Evolutionary conservation across 2,797 vertebrate species (phyloP), one percentile per base, ranked within the genome.

Genomic region (Nothura maculosa): DNA sequence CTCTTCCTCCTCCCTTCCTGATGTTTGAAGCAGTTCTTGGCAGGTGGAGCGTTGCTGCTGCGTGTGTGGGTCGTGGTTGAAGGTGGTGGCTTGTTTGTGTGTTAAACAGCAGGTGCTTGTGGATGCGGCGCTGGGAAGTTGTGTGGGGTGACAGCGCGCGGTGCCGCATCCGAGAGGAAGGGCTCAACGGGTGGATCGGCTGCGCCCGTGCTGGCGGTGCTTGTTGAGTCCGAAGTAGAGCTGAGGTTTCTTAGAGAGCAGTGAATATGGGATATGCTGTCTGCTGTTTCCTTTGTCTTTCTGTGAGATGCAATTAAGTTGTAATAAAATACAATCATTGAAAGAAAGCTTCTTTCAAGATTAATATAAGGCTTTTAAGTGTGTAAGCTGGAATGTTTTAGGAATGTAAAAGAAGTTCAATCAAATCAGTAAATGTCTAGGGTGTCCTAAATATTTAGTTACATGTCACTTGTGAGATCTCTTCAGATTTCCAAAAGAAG

Each of bases 41-140:
- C 96, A 94, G 92, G 77, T 69, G 86, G 85, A 69, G 93, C 55
- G 32, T 5, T 61, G 79, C 55, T 25, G 75, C 75, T 2, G 77
- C 12, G 66, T 11, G 74, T 10, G 52, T 69, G 34, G 74, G 89
- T 57, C 75, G 25, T 2, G 58, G 48, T 8, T 63, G 54, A 68
- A 85, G 83, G 81, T 52, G 81, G 13, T 30, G 11, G 77, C 20
- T 42, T 70, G 69, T 50, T 66, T 43, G 66, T 30, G 1, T 86
- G 81, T 75, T 48, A 17, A 86, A 16, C 34, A 28, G 52, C 36
- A 89, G 3, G 34, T 20, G 93, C 60, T 79, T 48, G 57, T 6
- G 85, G 87, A 28, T 62, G n/a, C 47, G 7, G 81, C 76, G 6
- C 38, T 4, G 68, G 62, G 69, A 82, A 83, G 76, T 92, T 86